A percentile compares a stretch with the other conserved stretches of the same genome.
phyloP scores from a whole-genome alignment of 1,140 invertebrate species.

The Gryllus bimaculatus region DNA sequence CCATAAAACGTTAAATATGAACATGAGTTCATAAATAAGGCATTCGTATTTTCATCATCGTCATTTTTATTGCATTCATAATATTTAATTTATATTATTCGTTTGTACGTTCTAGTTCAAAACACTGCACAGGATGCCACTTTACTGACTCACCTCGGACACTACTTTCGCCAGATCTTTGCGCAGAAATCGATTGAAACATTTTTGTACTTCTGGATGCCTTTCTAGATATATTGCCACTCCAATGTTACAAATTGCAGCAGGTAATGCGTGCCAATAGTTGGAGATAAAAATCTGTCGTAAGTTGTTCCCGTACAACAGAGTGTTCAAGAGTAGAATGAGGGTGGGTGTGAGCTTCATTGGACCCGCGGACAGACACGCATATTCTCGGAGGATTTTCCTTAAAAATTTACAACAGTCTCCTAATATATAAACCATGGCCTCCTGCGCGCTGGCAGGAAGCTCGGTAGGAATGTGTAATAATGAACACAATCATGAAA shows the following conservation, averaged over 20 bases:
- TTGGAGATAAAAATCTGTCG: not conserved
- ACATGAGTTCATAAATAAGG: not conserved
- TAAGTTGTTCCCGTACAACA: not conserved
- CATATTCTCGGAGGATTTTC: not conserved
- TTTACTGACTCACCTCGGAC: not conserved
- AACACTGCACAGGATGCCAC: too few relatives aligned
- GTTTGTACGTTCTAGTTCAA: not conserved
- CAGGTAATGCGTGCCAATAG: not conserved
- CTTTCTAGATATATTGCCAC: not conserved
- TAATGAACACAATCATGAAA: too few relatives aligned
- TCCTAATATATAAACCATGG: too few relatives aligned
- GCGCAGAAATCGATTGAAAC: not conserved
- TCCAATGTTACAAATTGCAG: not conserved
- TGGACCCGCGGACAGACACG: not conserved
- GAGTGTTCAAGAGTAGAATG: not conserved
- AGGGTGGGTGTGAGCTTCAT: not conserved
- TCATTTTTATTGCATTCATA: not conserved
- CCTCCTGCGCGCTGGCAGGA: too few relatives aligned
- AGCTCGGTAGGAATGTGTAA: too few relatives aligned
- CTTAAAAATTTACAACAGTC: not conserved
- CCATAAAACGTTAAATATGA: not conserved
- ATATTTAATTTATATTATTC: not conserved
- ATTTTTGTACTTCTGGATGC: not conserved
- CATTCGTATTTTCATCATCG: not conserved
- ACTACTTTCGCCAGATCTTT: not conserved